Evolutionary conservation across 1,140 invertebrate genomes (phyloP).

Genomic region (Melitaea cinxia): DNA sequence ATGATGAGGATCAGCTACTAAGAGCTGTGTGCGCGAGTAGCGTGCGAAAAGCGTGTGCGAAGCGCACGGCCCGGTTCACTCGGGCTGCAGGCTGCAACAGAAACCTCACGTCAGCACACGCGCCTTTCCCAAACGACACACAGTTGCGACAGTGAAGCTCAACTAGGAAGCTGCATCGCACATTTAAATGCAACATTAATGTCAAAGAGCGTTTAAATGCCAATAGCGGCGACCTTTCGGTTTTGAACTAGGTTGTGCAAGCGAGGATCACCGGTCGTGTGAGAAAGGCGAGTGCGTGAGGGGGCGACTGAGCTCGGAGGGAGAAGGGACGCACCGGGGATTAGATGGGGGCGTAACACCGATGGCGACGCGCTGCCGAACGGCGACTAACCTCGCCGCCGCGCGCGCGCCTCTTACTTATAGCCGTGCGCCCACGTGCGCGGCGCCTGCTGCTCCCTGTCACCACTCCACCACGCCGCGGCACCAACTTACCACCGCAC

Average conservation of each 20-base stretch:
- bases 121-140: slow-evolving; percentile 75
- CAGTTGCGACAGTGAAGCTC: slow-evolving; percentile 75
- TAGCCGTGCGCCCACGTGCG: slow-evolving; percentile 64
- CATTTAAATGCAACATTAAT: slow-evolving; percentile 79
- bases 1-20: slow-evolving; percentile 46
- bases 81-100: slow-evolving; percentile 72
- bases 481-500: background rate
- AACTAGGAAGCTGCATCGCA: slow-evolving; percentile 78
- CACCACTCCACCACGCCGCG: slow-evolving; percentile 12
- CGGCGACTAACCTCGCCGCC: slow-evolving; percentile 77
- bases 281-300: slow-evolving; percentile 69
- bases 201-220: slow-evolving; percentile 79
- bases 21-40: slow-evolving; percentile 39
- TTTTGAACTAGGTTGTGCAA: slow-evolving; percentile 74
- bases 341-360: slow-evolving; percentile 53
- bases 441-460: slow-evolving; percentile 29
- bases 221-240: slow-evolving; percentile 78
- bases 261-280: slow-evolving; percentile 72
- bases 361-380: slow-evolving; percentile 67
- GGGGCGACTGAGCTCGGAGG: slow-evolving; percentile 38
- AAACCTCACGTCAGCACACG: slow-evolving; percentile 73
- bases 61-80: slow-evolving; percentile 53
- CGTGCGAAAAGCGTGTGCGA: slow-evolving; percentile 38
- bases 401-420: slow-evolving; percentile 74
- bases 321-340: slow-evolving; percentile 61